Evolutionary conservation across 2,888 invertebrate genomes (phyloP).

Genomic region (Chrysolina americana): DNA sequence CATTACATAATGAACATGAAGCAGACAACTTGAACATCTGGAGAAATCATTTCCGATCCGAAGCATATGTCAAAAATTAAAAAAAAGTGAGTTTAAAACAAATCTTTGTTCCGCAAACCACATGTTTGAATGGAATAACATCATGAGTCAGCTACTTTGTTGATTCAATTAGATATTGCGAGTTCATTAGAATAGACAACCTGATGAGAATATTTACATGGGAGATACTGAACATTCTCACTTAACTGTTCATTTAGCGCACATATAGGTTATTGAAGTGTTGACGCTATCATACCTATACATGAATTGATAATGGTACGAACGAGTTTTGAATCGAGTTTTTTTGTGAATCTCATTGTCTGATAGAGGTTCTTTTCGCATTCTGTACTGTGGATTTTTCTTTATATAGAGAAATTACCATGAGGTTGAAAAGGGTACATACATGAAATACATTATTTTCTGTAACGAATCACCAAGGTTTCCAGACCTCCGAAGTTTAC

Average conservation of each 20-base stretch:
- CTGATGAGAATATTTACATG: conserved; percentile 10
- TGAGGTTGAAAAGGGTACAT: too few relatives aligned
- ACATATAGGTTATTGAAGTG: background rate
- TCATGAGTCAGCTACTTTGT: conserved; percentile 22
- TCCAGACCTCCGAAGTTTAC: too few relatives aligned
- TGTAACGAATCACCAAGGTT: too few relatives aligned
- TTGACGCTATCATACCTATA: background rate
- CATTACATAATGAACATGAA: conserved; percentile 16
- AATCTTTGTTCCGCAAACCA: conserved; percentile 36
- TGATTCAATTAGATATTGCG: conserved; percentile 15
- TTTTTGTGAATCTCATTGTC: background rate
- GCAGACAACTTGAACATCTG: conserved; percentile 37
- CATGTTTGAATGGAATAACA: conserved; percentile 31
- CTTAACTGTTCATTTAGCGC: background rate
- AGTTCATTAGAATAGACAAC: conserved; percentile 25
- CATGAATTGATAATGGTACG: background rate
- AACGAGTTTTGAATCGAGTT: background rate
- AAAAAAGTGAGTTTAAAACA: conserved; percentile 30
- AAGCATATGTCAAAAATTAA: conserved; percentile 30
- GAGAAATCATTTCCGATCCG: conserved; percentile 39
- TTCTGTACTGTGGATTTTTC: too few relatives aligned
- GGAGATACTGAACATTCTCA: conserved; percentile 1
- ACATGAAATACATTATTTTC: too few relatives aligned
- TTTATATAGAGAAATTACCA: too few relatives aligned
- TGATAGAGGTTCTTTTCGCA: background rate